Evolutionary conservation across 2,113 vertebrate genomes (phyloP).

Genomic region (Rallus limicola): DNA sequence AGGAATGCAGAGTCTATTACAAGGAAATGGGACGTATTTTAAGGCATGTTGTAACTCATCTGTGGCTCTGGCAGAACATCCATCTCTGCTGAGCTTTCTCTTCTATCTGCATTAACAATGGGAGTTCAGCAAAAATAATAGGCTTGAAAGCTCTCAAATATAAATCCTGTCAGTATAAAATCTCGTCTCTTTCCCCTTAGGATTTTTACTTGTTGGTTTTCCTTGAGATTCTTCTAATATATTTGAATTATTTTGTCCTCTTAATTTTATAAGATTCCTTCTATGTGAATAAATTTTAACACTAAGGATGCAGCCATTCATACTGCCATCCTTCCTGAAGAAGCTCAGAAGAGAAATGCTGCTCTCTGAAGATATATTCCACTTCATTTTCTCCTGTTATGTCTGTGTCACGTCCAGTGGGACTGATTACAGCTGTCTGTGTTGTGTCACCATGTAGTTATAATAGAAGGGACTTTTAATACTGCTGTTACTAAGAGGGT

Average conservation of each 20-base stretch:
- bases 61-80: not conserved
- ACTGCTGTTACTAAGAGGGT: not conserved
- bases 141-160: not conserved
- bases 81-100: not conserved
- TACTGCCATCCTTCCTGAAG: not conserved
- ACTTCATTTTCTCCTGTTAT: not conserved
- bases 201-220: conserved; percentile 8
- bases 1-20: not conserved
- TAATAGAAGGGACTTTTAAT: not conserved
- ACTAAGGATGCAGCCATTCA: not conserved
- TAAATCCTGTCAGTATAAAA: not conserved
- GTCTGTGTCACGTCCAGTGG: not conserved
- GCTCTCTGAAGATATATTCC: not conserved
- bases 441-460: not conserved
- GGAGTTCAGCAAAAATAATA: not conserved
- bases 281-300: not conserved
- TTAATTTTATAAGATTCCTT: not conserved
- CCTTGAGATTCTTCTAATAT: not conserved
- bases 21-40: not conserved
- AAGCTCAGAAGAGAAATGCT: not conserved
- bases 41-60: not conserved
- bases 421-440: not conserved
- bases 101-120: not conserved
- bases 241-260: not conserved
- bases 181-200: not conserved